A percentile compares a stretch with the other conserved stretches of the same genome.
phyloP scores from a whole-genome alignment of 2,797 vertebrate genomes.

The Gymnopithys bicolor region DNA sequence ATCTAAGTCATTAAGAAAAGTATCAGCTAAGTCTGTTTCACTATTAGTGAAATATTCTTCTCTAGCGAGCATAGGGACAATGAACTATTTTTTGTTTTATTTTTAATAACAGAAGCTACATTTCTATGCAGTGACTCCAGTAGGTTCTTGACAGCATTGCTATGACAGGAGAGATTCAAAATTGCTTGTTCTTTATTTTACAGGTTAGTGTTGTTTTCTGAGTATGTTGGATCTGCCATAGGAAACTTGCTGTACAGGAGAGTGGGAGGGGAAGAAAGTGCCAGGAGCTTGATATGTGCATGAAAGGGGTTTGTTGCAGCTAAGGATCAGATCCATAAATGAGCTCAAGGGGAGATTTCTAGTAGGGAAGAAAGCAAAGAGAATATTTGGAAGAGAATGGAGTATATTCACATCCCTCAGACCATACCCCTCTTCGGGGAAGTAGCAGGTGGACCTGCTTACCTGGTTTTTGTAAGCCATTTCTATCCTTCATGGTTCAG shows the following conservation, averaged over 20 bases:
- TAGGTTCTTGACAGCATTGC: neutral
- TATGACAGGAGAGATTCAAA: neutral
- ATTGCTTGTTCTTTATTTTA: neutral
- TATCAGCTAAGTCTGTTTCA: neutral
- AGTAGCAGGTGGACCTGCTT: neutral
- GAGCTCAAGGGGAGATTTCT: neutral
- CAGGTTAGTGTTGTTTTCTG: neutral
- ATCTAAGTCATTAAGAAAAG: neutral
- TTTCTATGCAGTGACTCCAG: neutral
- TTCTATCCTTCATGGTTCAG: neutral
- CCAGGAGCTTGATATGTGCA: rapidly evolving
- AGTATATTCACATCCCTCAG: neutral
- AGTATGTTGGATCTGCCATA: neutral
- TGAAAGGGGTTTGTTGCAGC: neutral
- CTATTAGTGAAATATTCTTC: neutral
- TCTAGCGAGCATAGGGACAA: neutral
- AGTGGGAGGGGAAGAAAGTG: neutral
- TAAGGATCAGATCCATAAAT: neutral
- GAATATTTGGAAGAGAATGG: neutral
- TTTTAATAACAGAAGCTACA: neutral
- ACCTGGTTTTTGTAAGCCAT: neutral
- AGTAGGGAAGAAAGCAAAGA: neutral
- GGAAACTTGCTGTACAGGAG: neutral
- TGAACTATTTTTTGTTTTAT: neutral
- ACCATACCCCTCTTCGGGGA: neutral